Percentiles rank a stretch among this genome's conserved stretches.
phyloP scores from a whole-genome alignment of 2,888 invertebrate genomes.

The Torymus texanus region DNA sequence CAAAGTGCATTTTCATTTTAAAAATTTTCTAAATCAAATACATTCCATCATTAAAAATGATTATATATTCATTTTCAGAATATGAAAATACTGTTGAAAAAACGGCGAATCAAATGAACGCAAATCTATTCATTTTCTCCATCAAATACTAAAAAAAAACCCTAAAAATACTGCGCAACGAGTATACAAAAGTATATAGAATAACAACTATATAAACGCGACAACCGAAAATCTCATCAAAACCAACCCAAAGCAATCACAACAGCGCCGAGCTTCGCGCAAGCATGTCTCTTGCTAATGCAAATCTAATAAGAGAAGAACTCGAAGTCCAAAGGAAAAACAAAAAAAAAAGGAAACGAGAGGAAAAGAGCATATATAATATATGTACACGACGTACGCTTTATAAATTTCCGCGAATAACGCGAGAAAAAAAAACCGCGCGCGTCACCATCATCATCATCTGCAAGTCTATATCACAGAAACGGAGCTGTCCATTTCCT shows the following conservation, averaged over 20 bases:
- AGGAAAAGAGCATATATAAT: neutral
- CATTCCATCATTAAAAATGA: neutral
- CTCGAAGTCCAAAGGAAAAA: neutral
- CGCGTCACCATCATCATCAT: neutral
- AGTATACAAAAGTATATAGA: too few species aligned
- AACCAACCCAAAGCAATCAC: neutral
- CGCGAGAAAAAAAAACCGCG: too few species aligned
- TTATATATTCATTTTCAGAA: neutral
- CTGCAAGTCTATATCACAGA: conserved; percentile 73
- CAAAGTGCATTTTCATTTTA: too few species aligned
- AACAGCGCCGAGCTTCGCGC: conserved; percentile 8
- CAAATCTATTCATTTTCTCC: too few species aligned
- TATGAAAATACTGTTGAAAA: too few species aligned
- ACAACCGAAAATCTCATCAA: too few species aligned
- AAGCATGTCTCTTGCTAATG: neutral
- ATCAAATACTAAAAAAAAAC: too few species aligned
- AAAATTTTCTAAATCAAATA: neutral
- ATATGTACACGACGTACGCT: too few species aligned
- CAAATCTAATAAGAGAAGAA: neutral
- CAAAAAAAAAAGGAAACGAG: neutral
- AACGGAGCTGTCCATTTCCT: conserved; percentile 70
- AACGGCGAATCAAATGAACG: too few species aligned
- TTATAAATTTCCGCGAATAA: too few species aligned
- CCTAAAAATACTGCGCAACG: too few species aligned
- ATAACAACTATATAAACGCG: neutral